Evolutionary conservation across 2,797 vertebrate genomes (phyloP).

Genomic region (Cyprinodon diabolis): DNA sequence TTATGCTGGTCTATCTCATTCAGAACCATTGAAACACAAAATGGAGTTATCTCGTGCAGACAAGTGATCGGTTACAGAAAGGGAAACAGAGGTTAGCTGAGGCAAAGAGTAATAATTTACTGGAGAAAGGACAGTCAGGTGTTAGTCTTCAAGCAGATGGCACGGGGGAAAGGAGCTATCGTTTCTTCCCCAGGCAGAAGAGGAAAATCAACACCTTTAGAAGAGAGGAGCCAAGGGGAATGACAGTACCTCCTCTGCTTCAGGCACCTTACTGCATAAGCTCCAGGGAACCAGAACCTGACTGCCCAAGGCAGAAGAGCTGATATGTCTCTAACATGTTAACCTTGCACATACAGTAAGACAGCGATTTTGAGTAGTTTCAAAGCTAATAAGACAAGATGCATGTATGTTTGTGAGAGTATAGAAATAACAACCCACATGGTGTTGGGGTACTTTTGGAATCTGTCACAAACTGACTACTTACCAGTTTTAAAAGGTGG

Average conservation of each 20-base stretch:
- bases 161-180: background rate
- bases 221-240: background rate
- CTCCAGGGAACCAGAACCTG: conserved; percentile 1
- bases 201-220: conserved; percentile 1
- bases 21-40: too few species aligned
- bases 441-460: background rate
- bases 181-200: background rate
- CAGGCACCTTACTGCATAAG: background rate
- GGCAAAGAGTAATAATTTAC: background rate
- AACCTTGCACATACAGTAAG: conserved; percentile 1
- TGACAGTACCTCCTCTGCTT: conserved; percentile 6
- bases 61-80: background rate
- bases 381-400: conserved; percentile 1
- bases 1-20: too few species aligned
- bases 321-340: conserved; percentile 12
- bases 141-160: background rate
- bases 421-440: background rate
- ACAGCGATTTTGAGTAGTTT: background rate
- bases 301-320: conserved; percentile 13
- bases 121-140: background rate
- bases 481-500: conserved; percentile 4
- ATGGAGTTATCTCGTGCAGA: too few species aligned
- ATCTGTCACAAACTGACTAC: conserved; percentile 1
- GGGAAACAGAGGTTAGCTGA: background rate
- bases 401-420: background rate